phyloP scores from a whole-genome alignment of 2,888 invertebrate genomes.

The Sepiola atlantica region DNA sequence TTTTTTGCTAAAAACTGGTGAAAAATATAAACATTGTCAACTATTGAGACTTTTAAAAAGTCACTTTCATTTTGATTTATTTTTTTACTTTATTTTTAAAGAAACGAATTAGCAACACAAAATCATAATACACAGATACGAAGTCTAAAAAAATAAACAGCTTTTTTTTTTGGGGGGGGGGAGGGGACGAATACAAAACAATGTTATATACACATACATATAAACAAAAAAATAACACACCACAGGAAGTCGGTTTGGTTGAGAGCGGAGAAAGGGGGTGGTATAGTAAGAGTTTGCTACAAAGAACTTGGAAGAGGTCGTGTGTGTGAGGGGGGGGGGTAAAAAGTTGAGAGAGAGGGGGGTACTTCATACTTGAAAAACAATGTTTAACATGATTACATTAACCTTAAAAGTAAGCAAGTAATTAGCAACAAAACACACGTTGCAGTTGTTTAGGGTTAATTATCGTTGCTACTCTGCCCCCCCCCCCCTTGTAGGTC shows the following conservation, averaged over 20 bases:
- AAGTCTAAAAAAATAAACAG: neutral
- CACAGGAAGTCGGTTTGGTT: neutral
- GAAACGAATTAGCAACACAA: no score
- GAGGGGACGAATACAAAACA: no score
- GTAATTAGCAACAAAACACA: no score
- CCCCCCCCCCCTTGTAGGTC: no score
- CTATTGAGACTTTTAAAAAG: neutral
- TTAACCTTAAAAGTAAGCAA: no score
- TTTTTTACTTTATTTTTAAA: no score
- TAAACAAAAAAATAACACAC: neutral
- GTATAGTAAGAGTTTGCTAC: neutral
- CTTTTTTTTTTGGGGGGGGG: no score
- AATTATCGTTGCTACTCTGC: no score
- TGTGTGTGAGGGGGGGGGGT: neutral
- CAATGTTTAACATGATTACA: no score
- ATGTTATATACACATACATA: neutral
- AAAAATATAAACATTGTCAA: neutral
- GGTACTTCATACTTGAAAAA: no score
- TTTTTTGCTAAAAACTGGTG: neutral
- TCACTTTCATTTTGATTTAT: neutral
- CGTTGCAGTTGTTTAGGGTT: no score
- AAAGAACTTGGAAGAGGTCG: neutral
- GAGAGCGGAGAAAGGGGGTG: neutral
- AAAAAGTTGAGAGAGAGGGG: neutral
- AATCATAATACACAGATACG: neutral